These are phyloP conservation scores for Heteromyza rotundicornis DNA, from an alignment of 2,888 invertebrate genomes.

Conservation along the genomic window DNA sequence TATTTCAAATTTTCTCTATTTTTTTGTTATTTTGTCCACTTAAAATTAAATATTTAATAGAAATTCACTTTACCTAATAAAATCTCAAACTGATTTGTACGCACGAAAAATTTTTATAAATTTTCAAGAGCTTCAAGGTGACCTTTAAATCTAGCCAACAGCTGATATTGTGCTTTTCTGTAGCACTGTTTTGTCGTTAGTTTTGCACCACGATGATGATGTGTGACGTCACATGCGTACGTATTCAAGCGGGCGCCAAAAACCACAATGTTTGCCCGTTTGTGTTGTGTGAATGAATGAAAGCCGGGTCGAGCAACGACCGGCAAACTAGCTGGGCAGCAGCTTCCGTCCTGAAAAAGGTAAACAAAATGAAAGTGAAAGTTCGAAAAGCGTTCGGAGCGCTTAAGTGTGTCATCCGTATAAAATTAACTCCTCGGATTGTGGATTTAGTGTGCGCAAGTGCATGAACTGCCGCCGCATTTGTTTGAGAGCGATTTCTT, in stretches of 20 bases:
- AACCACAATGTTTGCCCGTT: no score
- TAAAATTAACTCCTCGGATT: no score
- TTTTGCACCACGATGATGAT: conserved; percentile 14
- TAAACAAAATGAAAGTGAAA: no score
- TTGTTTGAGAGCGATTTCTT: neutral
- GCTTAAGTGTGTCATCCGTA: no score
- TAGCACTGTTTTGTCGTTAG: neutral
- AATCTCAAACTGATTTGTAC: conserved; percentile 32
- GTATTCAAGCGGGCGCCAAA: neutral
- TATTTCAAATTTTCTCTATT: no score
- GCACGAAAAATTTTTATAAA: conserved; percentile 35
- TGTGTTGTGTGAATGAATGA: no score
- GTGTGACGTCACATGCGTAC: neutral
- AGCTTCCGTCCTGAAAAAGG: no score
- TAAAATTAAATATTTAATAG: neutral
- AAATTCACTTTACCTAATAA: conserved; percentile 41
- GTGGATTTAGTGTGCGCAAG: neutral
- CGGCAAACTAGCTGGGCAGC: no score
- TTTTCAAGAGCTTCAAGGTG: conserved; percentile 44
- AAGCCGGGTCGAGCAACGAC: no score
- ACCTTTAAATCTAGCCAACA: conserved; percentile 43
- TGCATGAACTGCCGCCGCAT: neutral
- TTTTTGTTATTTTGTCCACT: no score
- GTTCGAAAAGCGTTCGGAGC: no score
- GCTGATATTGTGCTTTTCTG: conserved; percentile 19